Base-by-base conservation (phyloP, 2,888 invertebrate species). In the Hirtodrosophila histrioides region DNA sequence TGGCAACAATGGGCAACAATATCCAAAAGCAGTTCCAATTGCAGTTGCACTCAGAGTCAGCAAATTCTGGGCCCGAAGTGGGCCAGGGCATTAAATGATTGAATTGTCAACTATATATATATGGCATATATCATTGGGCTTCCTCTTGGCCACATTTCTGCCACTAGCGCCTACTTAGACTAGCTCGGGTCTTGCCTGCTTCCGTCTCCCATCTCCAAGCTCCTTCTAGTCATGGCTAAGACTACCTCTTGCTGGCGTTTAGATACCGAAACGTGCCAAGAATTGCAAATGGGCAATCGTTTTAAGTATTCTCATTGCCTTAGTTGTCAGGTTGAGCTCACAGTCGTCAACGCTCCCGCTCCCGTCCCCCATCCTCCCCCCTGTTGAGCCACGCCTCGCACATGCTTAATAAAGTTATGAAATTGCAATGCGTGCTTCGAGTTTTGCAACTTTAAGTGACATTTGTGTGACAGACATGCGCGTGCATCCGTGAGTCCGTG, bases 391-490 rank as follows among this genome's bases (percentile, higher is more conserved):
- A 41, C 55, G 24, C 55, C 23, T 23, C 50, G 35, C 55, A 35
- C 27, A 43, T 49, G 58, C 64, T 75, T 82, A 83, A 77, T 77
- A 70, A 69, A 86, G 86, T 87, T 88, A 83, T 88, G 83, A 83
- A 88, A 88, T 88, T 78, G 79, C 69, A 78, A 63, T 71, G 86
- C 84, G 83, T 88, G 76, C 86, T 29, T 41, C 49, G 75, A 50
- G 68, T 64, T 69, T 65, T 73, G 87, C 86, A 87, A 80, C 69
- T 78, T 70, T 71, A 79, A 87, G 78, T 88, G 86, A 88, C 88
- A 83, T 87, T 87, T 83, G 67, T 76, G 83, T 80, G 88, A 88
- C 87, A 79, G 78, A 76, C 84, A 74, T 72, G 78, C 61, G 57
- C 76, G 83, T 85, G 83, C 81, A 85, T 89, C 88, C 88, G 74